Evolutionary conservation across 2,888 invertebrate species (phyloP).

Genomic region (Drosophila borealis): DNA sequence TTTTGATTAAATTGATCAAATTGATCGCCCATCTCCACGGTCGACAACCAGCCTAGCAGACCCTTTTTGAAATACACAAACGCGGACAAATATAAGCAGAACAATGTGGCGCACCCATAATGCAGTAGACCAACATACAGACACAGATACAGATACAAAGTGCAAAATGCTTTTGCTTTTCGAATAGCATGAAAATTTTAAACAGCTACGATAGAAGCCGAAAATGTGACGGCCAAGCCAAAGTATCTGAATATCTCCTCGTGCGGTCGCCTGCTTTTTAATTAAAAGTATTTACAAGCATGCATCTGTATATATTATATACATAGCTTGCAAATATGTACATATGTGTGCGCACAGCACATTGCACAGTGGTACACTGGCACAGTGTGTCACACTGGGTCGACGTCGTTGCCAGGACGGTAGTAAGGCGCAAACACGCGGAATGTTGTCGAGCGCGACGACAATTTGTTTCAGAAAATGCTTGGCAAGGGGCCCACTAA

Average conservation of each 20-base stretch:
- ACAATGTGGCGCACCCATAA: constrained; percentile 12
- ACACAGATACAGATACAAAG: constrained; percentile 38
- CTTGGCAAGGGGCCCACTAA: constrained; percentile 82
- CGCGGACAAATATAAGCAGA: neutral
- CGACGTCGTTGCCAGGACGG: constrained; percentile 51
- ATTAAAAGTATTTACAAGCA: constrained; percentile 58
- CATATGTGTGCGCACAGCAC: constrained; percentile 16
- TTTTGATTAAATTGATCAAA: no score
- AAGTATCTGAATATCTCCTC: constrained; percentile 51
- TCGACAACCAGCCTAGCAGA: neutral
- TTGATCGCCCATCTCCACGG: neutral
- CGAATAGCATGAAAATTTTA: constrained; percentile 18
- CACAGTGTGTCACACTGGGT: constrained; percentile 66
- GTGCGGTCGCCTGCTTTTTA: constrained; percentile 59
- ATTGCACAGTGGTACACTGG: constrained; percentile 64
- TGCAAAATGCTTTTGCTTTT: constrained; percentile 45
- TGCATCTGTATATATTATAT: constrained; percentile 1
- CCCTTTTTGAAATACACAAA: neutral
- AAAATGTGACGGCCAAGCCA: constrained; percentile 56
- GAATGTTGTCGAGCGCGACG: constrained; percentile 84
- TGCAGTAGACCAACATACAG: constrained; percentile 12
- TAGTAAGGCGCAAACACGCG: constrained; percentile 71
- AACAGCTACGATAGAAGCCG: constrained; percentile 30
- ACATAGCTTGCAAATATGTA: constrained; percentile 3
- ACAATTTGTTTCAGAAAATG: constrained; percentile 83